Base-by-base conservation (phyloP, 2,888 invertebrate genomes). In the Torymus texanus region DNA sequence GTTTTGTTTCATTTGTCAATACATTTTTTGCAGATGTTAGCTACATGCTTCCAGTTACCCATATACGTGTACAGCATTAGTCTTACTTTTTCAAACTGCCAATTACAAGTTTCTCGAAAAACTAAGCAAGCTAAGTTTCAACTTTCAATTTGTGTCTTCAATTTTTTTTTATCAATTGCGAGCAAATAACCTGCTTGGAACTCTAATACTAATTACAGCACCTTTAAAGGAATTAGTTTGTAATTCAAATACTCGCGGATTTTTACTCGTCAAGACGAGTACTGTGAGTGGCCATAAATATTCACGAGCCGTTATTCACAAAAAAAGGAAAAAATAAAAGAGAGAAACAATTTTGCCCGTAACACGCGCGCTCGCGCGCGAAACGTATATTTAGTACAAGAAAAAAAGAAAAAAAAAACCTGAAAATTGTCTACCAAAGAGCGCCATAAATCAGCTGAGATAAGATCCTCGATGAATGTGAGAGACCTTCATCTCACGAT, bases 401-500 rank as follows among this genome's bases (percentile, higher is more conserved):
- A 18, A 53, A 24, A 18, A 16, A 50, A 55, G 41, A 2, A 18
- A 12, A 65, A 2, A 65, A 18, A 53, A 21, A 59, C 56, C 12
- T 73, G 63, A 78, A 78, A 74, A 72, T 78, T 63, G 68, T 74
- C 62, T 73, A 62, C 50, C 16, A 73, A 63, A 63, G 61, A 78
- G 61, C 50, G 67, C 68, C 74, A 51, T 78, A 78, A 78, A 78
- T 78, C 74, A 78, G 61, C 10, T 16, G n/a, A 73, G 78, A 78
- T 78, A 78, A 74, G 68, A 78, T 61, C 68, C 50, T 10, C 74
- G 63, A 68, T 62, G 68, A 73, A 78, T 62, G 56, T 5, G 61
- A 71, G 65, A 13, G 70, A 41, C 71, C 77, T 77, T 73, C 73
- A 73, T 74, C 55, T 62, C n/a, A 21, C 21, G 41, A 61, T 21